Percentiles rank a stretch among this genome's conserved stretches.
These are phyloP conservation scores for Cygnus olor DNA, from an alignment of 2,797 vertebrate genomes.

Conservation along the genomic window DNA sequence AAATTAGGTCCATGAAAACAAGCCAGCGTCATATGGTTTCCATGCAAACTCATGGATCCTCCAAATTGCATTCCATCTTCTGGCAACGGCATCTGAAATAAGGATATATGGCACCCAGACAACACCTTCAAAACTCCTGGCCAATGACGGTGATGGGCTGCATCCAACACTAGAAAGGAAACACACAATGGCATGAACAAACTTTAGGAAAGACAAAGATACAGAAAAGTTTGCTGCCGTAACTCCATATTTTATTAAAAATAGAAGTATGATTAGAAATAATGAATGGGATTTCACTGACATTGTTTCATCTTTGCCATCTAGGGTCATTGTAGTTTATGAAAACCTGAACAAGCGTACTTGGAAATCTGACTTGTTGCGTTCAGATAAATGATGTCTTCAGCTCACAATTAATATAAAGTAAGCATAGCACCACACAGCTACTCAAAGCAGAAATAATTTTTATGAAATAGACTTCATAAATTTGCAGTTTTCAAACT, in stretches of 20 bases:
- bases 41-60: slow-evolving; percentile 97
- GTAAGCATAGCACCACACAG: neutral
- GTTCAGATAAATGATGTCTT: neutral
- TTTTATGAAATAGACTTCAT: neutral
- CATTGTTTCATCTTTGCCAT: neutral
- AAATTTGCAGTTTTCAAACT: neutral
- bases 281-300: neutral
- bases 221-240: neutral
- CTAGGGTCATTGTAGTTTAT: neutral
- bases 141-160: slow-evolving; percentile 98
- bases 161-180: slow-evolving; percentile 87
- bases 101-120: slow-evolving; percentile 96
- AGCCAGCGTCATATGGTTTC: slow-evolving; percentile 98
- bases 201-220: neutral
- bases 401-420: neutral
- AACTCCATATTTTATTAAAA: neutral
- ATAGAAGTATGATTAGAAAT: neutral
- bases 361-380: neutral
- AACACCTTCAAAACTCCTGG: slow-evolving; percentile 95
- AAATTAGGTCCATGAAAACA: slow-evolving; percentile 99
- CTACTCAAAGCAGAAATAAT: neutral
- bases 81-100: slow-evolving; percentile 95
- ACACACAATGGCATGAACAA: neutral
- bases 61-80: slow-evolving; percentile 97
- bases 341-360: neutral